Evolutionary conservation across 2,888 invertebrate genomes (phyloP), one percentile per base, ranked within the genome.

Genomic region (Tenthredo scrophulariae): DNA sequence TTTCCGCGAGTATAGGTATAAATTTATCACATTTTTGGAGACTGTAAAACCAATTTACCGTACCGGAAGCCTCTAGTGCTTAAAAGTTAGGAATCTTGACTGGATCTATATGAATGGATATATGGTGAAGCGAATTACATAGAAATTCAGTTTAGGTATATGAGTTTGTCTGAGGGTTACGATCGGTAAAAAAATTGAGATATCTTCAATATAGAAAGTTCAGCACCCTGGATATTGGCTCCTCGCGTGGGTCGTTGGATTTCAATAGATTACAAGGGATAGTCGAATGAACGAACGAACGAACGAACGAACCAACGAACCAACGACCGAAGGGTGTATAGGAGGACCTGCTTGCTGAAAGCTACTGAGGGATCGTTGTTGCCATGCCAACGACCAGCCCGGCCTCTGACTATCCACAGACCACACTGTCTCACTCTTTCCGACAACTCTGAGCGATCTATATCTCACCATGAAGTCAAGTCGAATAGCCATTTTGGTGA

Each of bases 341-440:
- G 83, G 83, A 83, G 83, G 83, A 83, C 83, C 83, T 43, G 70
- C 65, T 65, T 62, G 83, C 67, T 83, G 83, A 83, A 83, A 83
- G 92, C 92, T 92, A 92, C 92, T 92, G 92, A 92, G 92, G 92
- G 92, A 92, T 92, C 92, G 92, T 92, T 92, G 92, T 92, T 92
- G 91, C 92, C 89, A 92, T 92, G 91, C 90, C 88, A 88, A 92
- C 92, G 89, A 88, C 89, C 91, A 89, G 89, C 91, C 90, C 91
- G 90, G 90, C 89, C 91, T 91, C 92, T 89, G 90, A 85, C 80
- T 80, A 80, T 80, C 80, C 80, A 80, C 80, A 80, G 80, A 80
- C 80, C 80, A 80, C 37, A 62, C 80, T 80, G 80, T 80, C 80
- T 80, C 80, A 80, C 80, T 80, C 83, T 83, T 70, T 83, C 83